A percentile compares a stretch with the other conserved stretches of the same genome.
Conservation (phyloP, 2,888 invertebrate genomes). For the Scaptomyza tumidula region DNA sequence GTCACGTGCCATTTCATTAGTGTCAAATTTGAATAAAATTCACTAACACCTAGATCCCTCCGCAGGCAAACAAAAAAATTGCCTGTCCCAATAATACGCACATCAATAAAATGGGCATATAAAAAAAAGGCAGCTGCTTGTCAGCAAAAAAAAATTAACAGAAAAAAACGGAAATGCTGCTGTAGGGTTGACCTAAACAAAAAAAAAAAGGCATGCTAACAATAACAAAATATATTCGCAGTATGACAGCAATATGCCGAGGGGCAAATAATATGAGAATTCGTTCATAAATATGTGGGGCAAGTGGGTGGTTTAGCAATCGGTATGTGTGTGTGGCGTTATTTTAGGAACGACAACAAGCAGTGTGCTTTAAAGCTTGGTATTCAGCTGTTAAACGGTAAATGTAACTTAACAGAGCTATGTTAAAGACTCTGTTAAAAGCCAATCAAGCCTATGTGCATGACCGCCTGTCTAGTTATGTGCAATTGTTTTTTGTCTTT, state of each 20-base stretch:
- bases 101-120: conserved; percentile 57
- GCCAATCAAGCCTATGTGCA: conserved; percentile 68
- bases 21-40: conserved; percentile 78
- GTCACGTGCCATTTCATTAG: conserved; percentile 75
- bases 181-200: conserved; percentile 53
- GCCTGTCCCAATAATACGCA: conserved; percentile 4
- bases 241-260: conserved; percentile 58
- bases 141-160: conserved; percentile 55
- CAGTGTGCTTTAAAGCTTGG: conserved; percentile 11
- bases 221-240: conserved; percentile 55
- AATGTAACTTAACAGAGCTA: conserved; percentile 10
- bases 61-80: conserved; percentile 1
- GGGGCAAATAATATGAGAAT: conserved; percentile 49
- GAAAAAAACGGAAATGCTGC: conserved; percentile 41
- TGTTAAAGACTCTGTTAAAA: conserved; percentile 46
- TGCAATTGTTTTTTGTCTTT: conserved; percentile 47
- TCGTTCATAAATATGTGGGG: conserved; percentile 7
- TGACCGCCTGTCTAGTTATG: conserved; percentile 42
- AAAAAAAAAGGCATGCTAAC: conserved; percentile 49
- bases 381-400: neutral
- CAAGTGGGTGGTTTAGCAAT: neutral
- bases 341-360: neutral
- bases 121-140: conserved; percentile 53
- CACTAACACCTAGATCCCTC: conserved; percentile 63
- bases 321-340: conserved; percentile 18